Conservation (phyloP, 2,113 vertebrate genomes). For the Corvus hawaiiensis region DNA sequence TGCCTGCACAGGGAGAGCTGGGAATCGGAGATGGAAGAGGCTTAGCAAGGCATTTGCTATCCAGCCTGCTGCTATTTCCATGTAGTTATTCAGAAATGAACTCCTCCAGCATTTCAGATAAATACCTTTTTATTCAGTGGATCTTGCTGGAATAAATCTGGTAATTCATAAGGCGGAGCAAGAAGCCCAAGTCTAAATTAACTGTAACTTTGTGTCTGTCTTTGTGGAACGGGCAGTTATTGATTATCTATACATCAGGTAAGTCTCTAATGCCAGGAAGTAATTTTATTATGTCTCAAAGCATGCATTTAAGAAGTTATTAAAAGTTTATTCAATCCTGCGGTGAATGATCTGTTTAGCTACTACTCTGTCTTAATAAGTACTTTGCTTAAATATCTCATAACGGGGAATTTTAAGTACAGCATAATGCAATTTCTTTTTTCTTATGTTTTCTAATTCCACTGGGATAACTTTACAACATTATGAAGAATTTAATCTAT, state of each 20-base stretch:
- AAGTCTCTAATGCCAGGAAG: slow-evolving; percentile 26
- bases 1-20: neutral
- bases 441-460: neutral
- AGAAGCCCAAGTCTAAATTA: neutral
- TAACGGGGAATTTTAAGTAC: neutral
- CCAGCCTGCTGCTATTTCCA: neutral
- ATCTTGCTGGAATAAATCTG: neutral
- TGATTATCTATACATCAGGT: slow-evolving; percentile 34
- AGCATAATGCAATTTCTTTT: neutral
- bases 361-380: neutral
- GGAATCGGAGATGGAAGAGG: neutral
- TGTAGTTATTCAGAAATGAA: neutral
- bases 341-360: neutral
- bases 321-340: slow-evolving; percentile 36
- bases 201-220: neutral
- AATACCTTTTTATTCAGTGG: neutral
- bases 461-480: neutral
- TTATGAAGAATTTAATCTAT: neutral
- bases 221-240: slow-evolving; percentile 18
- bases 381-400: neutral
- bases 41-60: neutral
- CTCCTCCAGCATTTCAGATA: neutral
- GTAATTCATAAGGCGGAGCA: neutral
- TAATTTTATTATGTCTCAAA: slow-evolving; percentile 23
- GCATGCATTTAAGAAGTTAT: slow-evolving; percentile 31